Base-by-base conservation (phyloP, 2,113 vertebrate genomes). In the Apeltes quadracus region DNA sequence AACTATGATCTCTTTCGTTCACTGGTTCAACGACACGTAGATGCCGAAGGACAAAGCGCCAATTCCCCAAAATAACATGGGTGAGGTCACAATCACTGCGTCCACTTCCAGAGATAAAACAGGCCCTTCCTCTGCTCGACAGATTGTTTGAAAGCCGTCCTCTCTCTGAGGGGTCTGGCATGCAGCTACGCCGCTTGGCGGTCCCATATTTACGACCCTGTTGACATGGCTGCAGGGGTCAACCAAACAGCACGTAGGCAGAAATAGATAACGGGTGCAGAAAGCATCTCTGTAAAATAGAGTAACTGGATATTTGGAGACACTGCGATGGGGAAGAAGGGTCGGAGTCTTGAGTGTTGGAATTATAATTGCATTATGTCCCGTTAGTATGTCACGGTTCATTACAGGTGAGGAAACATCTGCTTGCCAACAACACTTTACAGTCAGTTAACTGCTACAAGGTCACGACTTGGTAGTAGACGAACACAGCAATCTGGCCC, bases 321-420 rank as follows among this genome's bases (percentile, higher is more conserved):
- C 6, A 15, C 32, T 14, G 5, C 2, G 5, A 38, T 59, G 43
- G 1, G 16, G 3, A 9, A n/a, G 18, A 61, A 29, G 2, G 5
- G 7, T 4, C 36, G 23, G 22, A n/a, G 12, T 43, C 14, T 32
- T 12, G 5, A 62, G n/a, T 8, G 6, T 15, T 46, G 43, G 36
- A 14, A 20, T 38, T 61, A 57, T 56, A 65, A 65, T 36, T 38
- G 23, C 20, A 25, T 36, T 10, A 0, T 27, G 44, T 58, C 71
- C 36, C 14, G 48, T 13, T 14, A 25, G 38, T 43, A 43, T 72
- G 69, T 73, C 23, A 23, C 48, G 13, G 50, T 55, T 59, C 62
- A 62, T 5, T 63, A 53, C 27, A 22, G 74, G 39, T 58, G 70
- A 78, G 54, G 44, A 75, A 50, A 75, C 70, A 83, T 80, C 74